Base-by-base conservation (phyloP, 1,140 invertebrate genomes). In the Drosophila fuyamai region DNA sequence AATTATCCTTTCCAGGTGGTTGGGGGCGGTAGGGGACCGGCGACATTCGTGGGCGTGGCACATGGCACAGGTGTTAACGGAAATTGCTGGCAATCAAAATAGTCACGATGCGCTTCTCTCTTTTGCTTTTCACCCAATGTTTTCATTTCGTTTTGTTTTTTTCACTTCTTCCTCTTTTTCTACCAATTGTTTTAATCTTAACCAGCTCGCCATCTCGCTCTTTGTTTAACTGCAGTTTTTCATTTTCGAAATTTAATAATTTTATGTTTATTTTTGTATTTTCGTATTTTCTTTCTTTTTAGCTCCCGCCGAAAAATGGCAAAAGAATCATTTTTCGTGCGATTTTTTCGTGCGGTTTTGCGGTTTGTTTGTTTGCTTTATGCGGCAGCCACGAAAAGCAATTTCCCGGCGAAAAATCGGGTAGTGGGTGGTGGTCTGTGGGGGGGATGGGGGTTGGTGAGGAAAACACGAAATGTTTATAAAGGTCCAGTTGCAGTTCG, bases 351-450 rank as follows among this genome's bases (percentile, higher is more conserved):
- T 44, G 51, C 13, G 47, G 60, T 76, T 66, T 66, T 70, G 81
- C 63, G 82, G 79, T 86, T 85, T 81, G 67, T 72, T 83, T 76
- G 76, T 79, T 84, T 75, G 61, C 62, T 57, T 71, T 66, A 50
- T 56, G 60, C 62, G 65, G 57, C 50, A 71, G 58, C 62, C 72
- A 65, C 78, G 65, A 70, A 81, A 72, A 73, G 55, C 79, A 76
- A 63, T 78, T 71, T 78, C 53, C 56, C 75, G 59, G 65, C 55
- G 55, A 27, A 56, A 67, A 59, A 50, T 29, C 12, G 47, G 23
- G 13, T 7, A 29, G 32, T 38, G 46, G n/a, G 43, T 29, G 44
- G 29, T 14, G 36, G 74, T 8, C 13, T n/a, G 5, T n/a, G 5
- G 36, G 16, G 14, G 4, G 16, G 18, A n/a, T n/a, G 16, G 32